Conservation (phyloP, 2,797 vertebrate genomes). For the Melanotaenia nigrans region DNA sequence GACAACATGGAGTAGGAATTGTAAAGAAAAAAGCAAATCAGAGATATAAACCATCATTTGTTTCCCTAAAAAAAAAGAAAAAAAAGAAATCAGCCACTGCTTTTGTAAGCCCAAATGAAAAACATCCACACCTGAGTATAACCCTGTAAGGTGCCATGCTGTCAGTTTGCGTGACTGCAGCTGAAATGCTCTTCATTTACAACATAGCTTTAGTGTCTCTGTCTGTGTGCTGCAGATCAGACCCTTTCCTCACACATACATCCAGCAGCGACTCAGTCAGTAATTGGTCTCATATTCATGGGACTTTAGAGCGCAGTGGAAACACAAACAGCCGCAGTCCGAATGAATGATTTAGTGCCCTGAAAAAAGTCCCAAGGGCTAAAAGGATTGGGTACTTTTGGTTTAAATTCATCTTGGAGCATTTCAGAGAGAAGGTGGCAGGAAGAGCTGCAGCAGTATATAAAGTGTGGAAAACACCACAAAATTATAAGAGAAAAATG, state of each 20-base stretch:
- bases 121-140: neutral
- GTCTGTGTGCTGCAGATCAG: neutral
- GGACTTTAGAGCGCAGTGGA: neutral
- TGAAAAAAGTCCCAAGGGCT: neutral
- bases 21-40: too few species aligned
- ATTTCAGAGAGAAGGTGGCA: neutral
- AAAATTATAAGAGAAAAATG: too few species aligned
- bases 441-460: neutral
- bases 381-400: neutral
- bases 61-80: too few species aligned
- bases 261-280: neutral
- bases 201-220: neutral
- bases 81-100: too few species aligned
- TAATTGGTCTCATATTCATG: neutral
- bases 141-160: neutral
- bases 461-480: too few species aligned
- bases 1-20: too few species aligned
- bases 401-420: neutral
- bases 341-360: neutral
- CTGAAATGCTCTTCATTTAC: neutral
- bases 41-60: too few species aligned
- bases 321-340: neutral
- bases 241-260: neutral
- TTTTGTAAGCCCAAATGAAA: neutral
- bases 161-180: neutral